Percentiles rank a stretch among this genome's conserved stretches.
phyloP scores from a whole-genome alignment of 2,797 vertebrate genomes.

The Semaprochilodus insignis region DNA sequence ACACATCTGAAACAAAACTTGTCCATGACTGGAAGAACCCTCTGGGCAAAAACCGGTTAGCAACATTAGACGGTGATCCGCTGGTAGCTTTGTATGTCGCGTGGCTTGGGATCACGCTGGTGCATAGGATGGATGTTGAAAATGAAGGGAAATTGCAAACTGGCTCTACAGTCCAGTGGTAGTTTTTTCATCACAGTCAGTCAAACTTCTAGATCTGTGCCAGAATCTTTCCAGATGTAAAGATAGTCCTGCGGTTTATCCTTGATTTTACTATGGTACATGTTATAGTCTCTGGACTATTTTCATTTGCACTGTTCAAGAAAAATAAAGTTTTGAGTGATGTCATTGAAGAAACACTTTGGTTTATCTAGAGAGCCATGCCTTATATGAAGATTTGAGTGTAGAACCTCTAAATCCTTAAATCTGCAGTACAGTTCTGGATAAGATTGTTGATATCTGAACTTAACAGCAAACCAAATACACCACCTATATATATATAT shows the following conservation, averaged over 20 bases:
- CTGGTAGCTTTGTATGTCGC: not conserved
- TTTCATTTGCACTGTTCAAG: too few species aligned
- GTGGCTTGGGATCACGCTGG: not conserved
- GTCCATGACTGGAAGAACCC: constrained; percentile 28
- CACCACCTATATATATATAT: too few species aligned
- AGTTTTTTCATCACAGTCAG: not conserved
- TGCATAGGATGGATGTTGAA: not conserved
- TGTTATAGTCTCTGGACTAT: too few species aligned
- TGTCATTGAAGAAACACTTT: too few species aligned
- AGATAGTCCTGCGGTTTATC: not conserved
- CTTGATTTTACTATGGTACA: too few species aligned
- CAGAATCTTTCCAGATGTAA: not conserved
- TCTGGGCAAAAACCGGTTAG: constrained; percentile 19
- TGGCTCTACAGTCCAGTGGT: not conserved
- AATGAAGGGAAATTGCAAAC: not conserved
- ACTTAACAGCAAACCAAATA: too few species aligned
- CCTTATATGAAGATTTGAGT: too few species aligned
- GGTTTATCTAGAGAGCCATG: too few species aligned
- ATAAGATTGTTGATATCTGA: too few species aligned
- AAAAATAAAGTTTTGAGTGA: too few species aligned
- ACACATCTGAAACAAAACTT: constrained; percentile 39
- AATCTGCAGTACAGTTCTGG: too few species aligned
- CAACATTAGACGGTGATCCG: constrained; percentile 1
- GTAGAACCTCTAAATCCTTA: too few species aligned
- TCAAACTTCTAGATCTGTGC: not conserved